A percentile compares a stretch with the other conserved stretches of the same genome.
Evolutionary conservation across 2,113 vertebrate genomes (phyloP).

Genomic region (Grantiella picta): DNA sequence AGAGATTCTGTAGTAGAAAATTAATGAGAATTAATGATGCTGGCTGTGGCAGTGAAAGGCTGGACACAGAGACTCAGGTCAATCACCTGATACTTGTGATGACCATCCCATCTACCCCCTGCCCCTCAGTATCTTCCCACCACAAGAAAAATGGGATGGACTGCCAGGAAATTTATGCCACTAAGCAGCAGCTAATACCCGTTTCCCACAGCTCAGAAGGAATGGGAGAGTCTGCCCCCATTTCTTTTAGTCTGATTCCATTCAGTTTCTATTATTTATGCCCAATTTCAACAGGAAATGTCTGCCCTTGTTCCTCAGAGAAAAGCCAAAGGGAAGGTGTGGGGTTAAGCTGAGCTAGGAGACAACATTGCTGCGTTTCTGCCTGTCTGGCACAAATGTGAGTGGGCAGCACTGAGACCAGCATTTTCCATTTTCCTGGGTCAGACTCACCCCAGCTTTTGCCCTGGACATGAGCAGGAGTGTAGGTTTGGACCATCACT

Average conservation of each 20-base stretch:
- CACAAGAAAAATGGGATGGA: background rate
- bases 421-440: background rate
- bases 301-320: background rate
- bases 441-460: background rate
- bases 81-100: background rate
- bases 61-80: background rate
- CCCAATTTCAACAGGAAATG: fast-evolving
- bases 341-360: background rate
- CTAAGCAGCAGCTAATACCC: background rate
- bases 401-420: background rate
- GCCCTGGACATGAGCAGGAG: background rate
- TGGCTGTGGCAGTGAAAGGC: background rate
- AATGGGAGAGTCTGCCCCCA: background rate
- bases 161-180: background rate
- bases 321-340: background rate
- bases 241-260: background rate
- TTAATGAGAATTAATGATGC: background rate
- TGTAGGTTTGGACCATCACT: background rate
- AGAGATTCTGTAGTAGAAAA: background rate
- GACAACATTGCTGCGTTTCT: background rate
- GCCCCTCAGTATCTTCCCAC: background rate
- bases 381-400: background rate
- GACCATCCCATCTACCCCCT: background rate
- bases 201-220: background rate
- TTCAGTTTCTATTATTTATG: background rate